A percentile compares a stretch with the other conserved stretches of the same genome.
phyloP scores from a whole-genome alignment of 2,797 vertebrate genomes.

The Apodemus agrarius region DNA sequence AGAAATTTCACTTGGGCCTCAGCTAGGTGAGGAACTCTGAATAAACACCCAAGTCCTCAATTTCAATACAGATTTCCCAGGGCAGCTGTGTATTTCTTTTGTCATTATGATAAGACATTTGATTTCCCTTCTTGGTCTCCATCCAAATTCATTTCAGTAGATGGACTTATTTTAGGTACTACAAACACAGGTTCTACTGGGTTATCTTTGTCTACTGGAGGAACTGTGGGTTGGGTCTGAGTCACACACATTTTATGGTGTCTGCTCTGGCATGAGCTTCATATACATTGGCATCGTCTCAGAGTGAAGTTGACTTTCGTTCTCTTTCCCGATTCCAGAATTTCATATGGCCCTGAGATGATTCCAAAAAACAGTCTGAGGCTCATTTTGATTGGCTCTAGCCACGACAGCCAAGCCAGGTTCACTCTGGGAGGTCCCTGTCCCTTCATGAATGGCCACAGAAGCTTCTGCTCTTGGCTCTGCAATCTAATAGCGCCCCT shows the following conservation, averaged over 20 bases:
- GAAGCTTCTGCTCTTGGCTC: conserved; percentile 79
- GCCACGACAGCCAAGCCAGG: conserved; percentile 3
- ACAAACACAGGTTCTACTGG: conserved; percentile 23
- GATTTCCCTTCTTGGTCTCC: conserved; percentile 22
- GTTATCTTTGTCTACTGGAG: conserved; percentile 60
- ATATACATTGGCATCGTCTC: conserved; percentile 81
- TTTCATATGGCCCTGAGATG: conserved; percentile 40
- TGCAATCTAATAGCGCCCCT: conserved; percentile 82
- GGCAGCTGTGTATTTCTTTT: conserved; percentile 41
- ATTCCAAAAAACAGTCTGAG: conserved; percentile 38
- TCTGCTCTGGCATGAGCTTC: conserved; percentile 74
- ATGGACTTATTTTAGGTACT: conserved; percentile 36
- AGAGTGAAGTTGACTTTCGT: conserved; percentile 81
- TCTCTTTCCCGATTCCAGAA: conserved; percentile 19
- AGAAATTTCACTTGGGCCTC: background rate
- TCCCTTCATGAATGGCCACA: conserved; percentile 69
- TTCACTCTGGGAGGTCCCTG: conserved; percentile 76
- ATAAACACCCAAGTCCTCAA: background rate
- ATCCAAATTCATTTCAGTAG: conserved; percentile 46
- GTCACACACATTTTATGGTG: conserved; percentile 79
- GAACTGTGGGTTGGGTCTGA: conserved; percentile 55
- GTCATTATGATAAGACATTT: conserved; percentile 55
- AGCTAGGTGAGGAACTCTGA: background rate
- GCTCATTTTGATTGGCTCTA: conserved; percentile 63
- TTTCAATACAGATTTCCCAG: conserved; percentile 31